phyloP scores from a whole-genome alignment of 2,888 invertebrate species.

The Beris morrisii region DNA sequence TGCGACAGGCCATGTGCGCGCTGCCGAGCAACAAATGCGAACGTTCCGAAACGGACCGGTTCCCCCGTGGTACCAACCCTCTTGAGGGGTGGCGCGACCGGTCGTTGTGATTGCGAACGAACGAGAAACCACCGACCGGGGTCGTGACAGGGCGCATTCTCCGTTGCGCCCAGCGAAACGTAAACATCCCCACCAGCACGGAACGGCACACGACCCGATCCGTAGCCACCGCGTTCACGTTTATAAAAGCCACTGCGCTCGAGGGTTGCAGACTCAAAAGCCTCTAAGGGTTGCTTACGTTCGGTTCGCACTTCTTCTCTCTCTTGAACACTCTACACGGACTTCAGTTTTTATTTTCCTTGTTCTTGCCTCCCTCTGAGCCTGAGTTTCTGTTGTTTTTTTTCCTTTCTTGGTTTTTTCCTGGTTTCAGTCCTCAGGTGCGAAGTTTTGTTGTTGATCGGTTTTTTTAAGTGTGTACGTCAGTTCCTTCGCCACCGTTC shows the following conservation, averaged over 20 bases:
- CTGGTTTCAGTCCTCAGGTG: slow-evolving; percentile 5
- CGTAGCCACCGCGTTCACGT: slow-evolving; percentile 19
- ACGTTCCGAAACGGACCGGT: slow-evolving; percentile 10
- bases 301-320: slow-evolving; percentile 59
- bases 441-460: slow-evolving; percentile 17
- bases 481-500: neutral
- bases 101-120: neutral
- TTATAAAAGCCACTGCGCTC: slow-evolving; percentile 54
- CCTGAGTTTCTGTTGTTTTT: slow-evolving; percentile 32
- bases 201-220: slow-evolving; percentile 21
- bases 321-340: slow-evolving; percentile 56
- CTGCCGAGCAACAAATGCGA: slow-evolving; percentile 23
- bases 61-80: neutral
- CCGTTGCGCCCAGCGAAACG: slow-evolving; percentile 26
- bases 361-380: slow-evolving; percentile 33
- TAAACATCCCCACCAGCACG: slow-evolving; percentile 38
- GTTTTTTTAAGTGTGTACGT: slow-evolving; percentile 10
- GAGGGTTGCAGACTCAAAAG: slow-evolving; percentile 55
- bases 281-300: slow-evolving; percentile 58
- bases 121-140: slow-evolving; percentile 16
- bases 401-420: slow-evolving; percentile 9
- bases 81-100: slow-evolving; percentile 2
- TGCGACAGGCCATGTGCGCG: slow-evolving; percentile 22
- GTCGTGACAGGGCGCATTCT: slow-evolving; percentile 28
- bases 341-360: slow-evolving; percentile 49